Conservation (phyloP, 2,888 invertebrate genomes). For the Athetis lepigone region DNA sequence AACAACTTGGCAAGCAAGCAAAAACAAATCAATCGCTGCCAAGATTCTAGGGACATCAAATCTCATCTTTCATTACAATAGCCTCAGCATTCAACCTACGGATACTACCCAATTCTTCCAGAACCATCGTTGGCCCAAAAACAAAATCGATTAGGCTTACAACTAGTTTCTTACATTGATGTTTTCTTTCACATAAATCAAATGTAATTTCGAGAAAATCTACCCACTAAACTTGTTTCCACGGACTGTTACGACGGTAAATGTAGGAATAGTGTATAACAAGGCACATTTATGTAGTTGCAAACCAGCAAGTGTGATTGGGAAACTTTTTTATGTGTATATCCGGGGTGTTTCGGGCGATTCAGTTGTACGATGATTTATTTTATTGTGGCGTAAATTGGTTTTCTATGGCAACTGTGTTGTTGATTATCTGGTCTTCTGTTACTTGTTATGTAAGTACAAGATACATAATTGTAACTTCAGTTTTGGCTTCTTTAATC, state of each 20-base stretch:
- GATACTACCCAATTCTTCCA: conserved; percentile 11
- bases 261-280: conserved; percentile 56
- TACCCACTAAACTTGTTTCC: conserved; percentile 53
- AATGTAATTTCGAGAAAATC: conserved; percentile 61
- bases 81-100: not conserved
- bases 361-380: conserved; percentile 57
- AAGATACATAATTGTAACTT: not conserved
- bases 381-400: conserved; percentile 62
- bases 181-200: conserved; percentile 57
- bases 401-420: conserved; percentile 38
- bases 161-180: conserved; percentile 47
- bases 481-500: too few species aligned
- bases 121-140: conserved; percentile 31
- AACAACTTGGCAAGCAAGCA: not conserved
- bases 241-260: conserved; percentile 46
- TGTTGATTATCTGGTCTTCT: conserved; percentile 17
- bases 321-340: conserved; percentile 67
- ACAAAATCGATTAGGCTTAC: conserved; percentile 51
- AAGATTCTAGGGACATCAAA: conserved; percentile 27
- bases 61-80: conserved; percentile 9
- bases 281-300: conserved; percentile 51
- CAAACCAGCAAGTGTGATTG: conserved; percentile 68
- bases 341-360: conserved; percentile 39
- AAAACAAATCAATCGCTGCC: conserved; percentile 15
- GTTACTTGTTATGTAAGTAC: not conserved